These are phyloP conservation scores for Sphaerophoria taeniata DNA, from an alignment of 2,888 invertebrate genomes.

Conservation along the genomic window DNA sequence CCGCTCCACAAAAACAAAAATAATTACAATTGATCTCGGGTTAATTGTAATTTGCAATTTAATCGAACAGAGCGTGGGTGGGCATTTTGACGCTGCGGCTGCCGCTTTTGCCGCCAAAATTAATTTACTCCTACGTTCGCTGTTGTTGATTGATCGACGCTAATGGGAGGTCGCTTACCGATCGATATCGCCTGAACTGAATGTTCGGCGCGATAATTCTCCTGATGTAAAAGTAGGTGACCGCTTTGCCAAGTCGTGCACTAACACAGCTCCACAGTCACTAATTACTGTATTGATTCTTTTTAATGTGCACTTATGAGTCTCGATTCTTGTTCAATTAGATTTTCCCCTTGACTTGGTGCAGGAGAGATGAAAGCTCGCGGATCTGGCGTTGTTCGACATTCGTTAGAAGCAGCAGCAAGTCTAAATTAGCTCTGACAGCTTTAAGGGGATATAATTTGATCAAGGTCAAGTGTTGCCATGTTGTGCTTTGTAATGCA, in stretches of 20 bases:
- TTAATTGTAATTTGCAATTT: conserved; percentile 70
- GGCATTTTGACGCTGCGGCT: conserved; percentile 31
- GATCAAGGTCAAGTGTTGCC: conserved; percentile 61
- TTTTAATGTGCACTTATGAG: conserved; percentile 31
- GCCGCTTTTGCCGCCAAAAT: background rate
- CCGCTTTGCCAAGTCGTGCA: conserved; percentile 62
- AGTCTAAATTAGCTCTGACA: conserved; percentile 26
- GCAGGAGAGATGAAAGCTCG: conserved; percentile 36
- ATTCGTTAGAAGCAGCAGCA: conserved; percentile 5
- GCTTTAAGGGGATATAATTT: conserved; percentile 56
- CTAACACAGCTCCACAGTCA: conserved; percentile 26
- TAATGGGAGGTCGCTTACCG: conserved; percentile 15
- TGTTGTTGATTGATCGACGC: conserved; percentile 32
- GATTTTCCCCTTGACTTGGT: conserved; percentile 8
- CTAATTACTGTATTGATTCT: conserved; percentile 44
- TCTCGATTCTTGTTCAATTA: conserved; percentile 14
- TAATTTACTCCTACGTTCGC: conserved; percentile 1
- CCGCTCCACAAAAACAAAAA: conserved; percentile 8
- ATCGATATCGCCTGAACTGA: background rate
- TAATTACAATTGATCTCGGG: conserved; percentile 64
- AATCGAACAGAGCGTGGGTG: conserved; percentile 47
- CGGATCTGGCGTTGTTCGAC: conserved; percentile 4
- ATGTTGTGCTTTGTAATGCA: conserved; percentile 43
- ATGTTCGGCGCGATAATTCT: conserved; percentile 29
- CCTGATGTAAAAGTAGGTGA: conserved; percentile 59